Base-by-base conservation (phyloP, 2,113 vertebrate species). In the Protomyctophum bolini region DNA sequence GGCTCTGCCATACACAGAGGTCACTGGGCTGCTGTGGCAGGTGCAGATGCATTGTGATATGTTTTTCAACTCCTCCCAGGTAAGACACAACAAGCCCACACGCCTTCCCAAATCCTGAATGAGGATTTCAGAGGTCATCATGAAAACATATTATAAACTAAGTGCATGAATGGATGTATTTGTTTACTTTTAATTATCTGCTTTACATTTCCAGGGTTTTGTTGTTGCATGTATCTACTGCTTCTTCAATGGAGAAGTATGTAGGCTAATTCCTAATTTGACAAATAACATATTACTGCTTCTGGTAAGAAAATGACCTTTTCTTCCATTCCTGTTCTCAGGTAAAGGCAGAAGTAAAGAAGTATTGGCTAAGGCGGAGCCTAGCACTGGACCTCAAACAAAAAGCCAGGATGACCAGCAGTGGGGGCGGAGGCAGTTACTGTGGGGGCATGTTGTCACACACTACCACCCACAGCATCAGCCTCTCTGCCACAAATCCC, bases 1-100 rank as follows among this genome's bases (percentile, higher is more conserved):
- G 92, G 94, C 93, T 57, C 89, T 94, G 15, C 94, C 94, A 4
- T 95, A 95, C 80, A 95, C 94, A 0, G 93, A 94, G 63, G 92
- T 94, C 8, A 90, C 84, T 0, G 93, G 92, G 51, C 73, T 93
- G 61, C 89, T 95, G 41, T 95, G 94, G 94, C 94, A 95, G 80
- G 91, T 95, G 49, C 94, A 95, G 84, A 95, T 95, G 94, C 94
- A 95, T 85, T 95, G 95, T 6, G 94, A 95, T 85, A 95, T 95
- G 93, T 91, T 95, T 85, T 95, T 95, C 86, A 95, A 95, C 82
- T 95, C 94, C 11, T 94, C 91, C 10, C 94, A 95, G 94, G 94
- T 95, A 60, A 72, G 71, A 52, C 28, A 50, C 10, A 61, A 8
- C 33, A 67, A 74, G 47, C n/a, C 55, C 33, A n/a, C 59, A 73